phyloP scores from a whole-genome alignment of 2,797 vertebrate genomes.

The Okamejei kenojei region DNA sequence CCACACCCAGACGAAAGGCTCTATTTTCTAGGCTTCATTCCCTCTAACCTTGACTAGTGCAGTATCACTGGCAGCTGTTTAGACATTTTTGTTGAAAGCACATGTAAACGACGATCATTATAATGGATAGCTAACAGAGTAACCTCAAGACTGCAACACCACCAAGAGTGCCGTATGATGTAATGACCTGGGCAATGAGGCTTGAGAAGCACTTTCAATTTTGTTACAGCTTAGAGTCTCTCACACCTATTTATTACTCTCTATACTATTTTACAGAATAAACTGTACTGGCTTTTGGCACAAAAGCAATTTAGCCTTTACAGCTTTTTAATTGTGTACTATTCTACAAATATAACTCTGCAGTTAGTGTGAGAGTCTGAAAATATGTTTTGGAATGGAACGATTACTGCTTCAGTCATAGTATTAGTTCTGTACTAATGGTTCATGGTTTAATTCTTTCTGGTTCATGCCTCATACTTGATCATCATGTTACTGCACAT shows the following conservation, averaged over 20 bases:
- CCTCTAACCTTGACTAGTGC: constrained; percentile 32
- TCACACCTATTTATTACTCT: constrained; percentile 1
- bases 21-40: constrained; percentile 31
- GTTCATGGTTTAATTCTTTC: not conserved
- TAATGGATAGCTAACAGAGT: constrained; percentile 20
- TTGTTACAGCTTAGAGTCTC: not conserved
- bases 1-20: constrained; percentile 27
- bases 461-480: not conserved
- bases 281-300: not conserved
- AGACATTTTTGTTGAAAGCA: constrained; percentile 28
- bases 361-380: not conserved
- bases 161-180: not conserved
- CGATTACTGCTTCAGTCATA: not conserved
- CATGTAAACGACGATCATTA: not conserved
- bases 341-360: not conserved
- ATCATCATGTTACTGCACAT: not conserved
- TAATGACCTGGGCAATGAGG: not conserved
- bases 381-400: not conserved
- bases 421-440: not conserved
- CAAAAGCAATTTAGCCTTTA: not conserved
- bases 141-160: not conserved
- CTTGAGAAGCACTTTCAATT: not conserved
- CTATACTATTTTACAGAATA: not conserved
- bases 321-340: not conserved
- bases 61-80: constrained; percentile 25